Evolutionary conservation across 2,797 vertebrate species (phyloP).

Genomic region (Silurus aristotelis): DNA sequence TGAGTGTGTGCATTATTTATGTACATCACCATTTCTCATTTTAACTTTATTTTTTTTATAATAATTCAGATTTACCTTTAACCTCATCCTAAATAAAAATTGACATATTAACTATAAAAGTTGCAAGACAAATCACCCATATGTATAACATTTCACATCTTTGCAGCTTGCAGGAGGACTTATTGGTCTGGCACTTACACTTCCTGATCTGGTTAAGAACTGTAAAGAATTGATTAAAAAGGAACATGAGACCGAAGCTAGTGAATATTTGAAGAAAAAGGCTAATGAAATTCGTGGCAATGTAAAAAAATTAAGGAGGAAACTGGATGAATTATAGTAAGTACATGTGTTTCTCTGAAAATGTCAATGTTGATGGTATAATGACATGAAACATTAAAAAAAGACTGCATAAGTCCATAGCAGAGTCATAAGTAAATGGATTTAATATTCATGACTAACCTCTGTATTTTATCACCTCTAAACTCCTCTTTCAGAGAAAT

Average conservation of each 20-base stretch:
- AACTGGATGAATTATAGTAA: neutral
- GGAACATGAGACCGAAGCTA: conserved; percentile 6
- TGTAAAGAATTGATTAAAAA: neutral
- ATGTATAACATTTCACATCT: neutral
- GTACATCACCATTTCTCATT: no score
- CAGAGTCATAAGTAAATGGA: neutral
- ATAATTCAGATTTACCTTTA: no score
- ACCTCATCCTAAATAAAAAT: no score
- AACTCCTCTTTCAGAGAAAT: neutral
- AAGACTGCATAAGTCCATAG: neutral
- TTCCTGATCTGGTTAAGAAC: neutral
- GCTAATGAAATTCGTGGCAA: neutral
- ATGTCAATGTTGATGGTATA: neutral
- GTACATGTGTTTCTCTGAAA: neutral
- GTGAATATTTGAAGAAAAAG: neutral
- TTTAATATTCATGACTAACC: neutral
- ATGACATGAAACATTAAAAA: neutral
- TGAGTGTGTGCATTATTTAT: no score
- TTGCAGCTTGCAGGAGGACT: neutral
- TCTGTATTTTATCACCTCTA: neutral
- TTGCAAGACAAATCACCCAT: neutral
- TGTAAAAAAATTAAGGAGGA: neutral
- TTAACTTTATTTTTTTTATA: no score
- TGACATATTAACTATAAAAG: no score
- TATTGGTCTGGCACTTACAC: neutral